phyloP scores from a whole-genome alignment of 2,888 invertebrate genomes.

The Argynnis bischoffii region DNA sequence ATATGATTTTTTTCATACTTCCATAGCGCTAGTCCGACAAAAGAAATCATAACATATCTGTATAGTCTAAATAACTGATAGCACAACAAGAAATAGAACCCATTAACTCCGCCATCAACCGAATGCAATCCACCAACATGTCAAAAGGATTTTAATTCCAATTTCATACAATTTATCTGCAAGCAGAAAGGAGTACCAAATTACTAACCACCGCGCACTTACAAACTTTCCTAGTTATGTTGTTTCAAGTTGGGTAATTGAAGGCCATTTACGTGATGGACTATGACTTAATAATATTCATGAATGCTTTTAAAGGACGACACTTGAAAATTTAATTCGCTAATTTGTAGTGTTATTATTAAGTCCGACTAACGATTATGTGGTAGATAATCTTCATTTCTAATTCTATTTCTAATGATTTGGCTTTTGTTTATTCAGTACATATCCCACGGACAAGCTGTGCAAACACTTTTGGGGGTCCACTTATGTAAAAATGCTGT shows the following conservation, averaged over 20 bases:
- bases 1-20: too few species aligned
- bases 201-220: slow-evolving; percentile 18
- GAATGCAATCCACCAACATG: too few species aligned
- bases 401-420: background rate
- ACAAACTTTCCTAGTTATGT: slow-evolving; percentile 22
- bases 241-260: slow-evolving; percentile 24
- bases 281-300: background rate
- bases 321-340: background rate
- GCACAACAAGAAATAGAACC: too few species aligned
- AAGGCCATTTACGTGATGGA: slow-evolving; percentile 10
- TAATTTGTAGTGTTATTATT: background rate
- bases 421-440: too few species aligned
- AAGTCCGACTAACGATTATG: too few species aligned
- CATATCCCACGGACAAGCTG: too few species aligned
- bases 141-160: background rate
- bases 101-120: too few species aligned
- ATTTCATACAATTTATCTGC: slow-evolving; percentile 5
- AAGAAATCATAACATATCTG: too few species aligned
- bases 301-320: background rate
- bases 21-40: too few species aligned
- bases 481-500: too few species aligned
- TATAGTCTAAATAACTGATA: too few species aligned
- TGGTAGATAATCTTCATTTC: background rate
- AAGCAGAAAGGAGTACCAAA: slow-evolving; percentile 17
- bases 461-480: too few species aligned